Evolutionary conservation across 2,113 vertebrate species (phyloP).

Genomic region (Chionomys nivalis): DNA sequence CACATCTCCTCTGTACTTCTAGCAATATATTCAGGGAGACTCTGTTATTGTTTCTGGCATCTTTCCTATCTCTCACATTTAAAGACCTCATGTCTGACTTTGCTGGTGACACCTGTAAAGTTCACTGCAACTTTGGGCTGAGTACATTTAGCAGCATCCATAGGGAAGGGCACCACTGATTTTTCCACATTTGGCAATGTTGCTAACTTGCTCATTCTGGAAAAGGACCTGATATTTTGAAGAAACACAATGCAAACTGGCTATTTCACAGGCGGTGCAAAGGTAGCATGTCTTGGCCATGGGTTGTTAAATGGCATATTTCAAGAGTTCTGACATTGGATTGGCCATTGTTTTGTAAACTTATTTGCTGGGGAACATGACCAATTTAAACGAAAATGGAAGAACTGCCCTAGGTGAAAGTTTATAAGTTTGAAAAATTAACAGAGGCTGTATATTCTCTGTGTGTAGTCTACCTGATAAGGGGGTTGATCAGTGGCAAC

Average conservation of each 20-base stretch:
- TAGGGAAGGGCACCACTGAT: background rate
- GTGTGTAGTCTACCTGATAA: background rate
- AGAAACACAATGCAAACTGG: background rate
- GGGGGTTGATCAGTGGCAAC: background rate
- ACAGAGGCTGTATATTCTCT: background rate
- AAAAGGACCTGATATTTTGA: background rate
- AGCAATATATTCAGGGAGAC: slow-evolving; percentile 40
- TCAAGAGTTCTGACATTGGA: slow-evolving; percentile 40
- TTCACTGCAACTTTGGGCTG: background rate
- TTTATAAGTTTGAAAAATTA: slow-evolving; percentile 38
- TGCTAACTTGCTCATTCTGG: slow-evolving; percentile 8
- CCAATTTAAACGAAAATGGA: slow-evolving; percentile 36
- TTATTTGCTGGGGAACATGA: background rate
- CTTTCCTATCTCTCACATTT: slow-evolving; percentile 48
- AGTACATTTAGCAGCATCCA: slow-evolving; percentile 6
- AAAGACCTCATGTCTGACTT: slow-evolving; percentile 24
- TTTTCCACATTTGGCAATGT: background rate
- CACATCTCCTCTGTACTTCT: slow-evolving; percentile 25
- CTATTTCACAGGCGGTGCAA: background rate
- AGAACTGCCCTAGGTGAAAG: slow-evolving; percentile 29
- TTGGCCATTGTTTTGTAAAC: background rate
- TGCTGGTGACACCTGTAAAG: slow-evolving; percentile 32
- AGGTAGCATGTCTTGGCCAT: background rate
- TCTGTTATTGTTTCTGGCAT: slow-evolving; percentile 57
- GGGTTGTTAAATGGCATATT: slow-evolving; percentile 16